Percentiles rank a stretch among this genome's conserved stretches.
phyloP scores from a whole-genome alignment of 2,888 invertebrate species.

The Abrostola triplasia region DNA sequence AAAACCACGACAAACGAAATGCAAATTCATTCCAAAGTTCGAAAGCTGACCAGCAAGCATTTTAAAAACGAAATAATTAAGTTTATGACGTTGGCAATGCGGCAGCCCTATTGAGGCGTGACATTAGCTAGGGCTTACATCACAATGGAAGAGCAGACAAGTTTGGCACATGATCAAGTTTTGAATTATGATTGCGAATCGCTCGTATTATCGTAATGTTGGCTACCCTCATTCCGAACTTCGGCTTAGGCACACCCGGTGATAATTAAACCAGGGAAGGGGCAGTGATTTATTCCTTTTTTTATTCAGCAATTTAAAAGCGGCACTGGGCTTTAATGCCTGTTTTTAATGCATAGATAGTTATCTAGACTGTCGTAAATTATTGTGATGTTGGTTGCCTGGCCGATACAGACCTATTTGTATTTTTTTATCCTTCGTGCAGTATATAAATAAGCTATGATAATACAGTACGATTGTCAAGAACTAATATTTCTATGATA shows the following conservation, averaged over 20 bases:
- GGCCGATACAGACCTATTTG: background rate
- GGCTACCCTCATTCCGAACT: constrained; percentile 34
- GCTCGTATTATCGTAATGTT: constrained; percentile 35
- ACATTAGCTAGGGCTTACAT: constrained; percentile 41
- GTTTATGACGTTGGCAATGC: constrained; percentile 30
- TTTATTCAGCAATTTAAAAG: constrained; percentile 6
- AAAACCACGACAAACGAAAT: background rate
- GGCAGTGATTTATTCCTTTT: constrained; percentile 3
- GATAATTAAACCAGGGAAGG: constrained; percentile 10
- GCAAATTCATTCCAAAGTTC: background rate
- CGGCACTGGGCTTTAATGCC: constrained; percentile 1
- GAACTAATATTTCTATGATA: too few species aligned
- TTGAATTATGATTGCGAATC: constrained; percentile 39
- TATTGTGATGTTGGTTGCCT: constrained; percentile 3
- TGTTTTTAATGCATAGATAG: constrained; percentile 1
- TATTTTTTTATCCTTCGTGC: too few species aligned
- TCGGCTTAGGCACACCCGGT: constrained; percentile 15
- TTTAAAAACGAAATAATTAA: constrained; percentile 24
- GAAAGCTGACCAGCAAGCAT: constrained; percentile 11
- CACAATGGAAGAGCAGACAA: constrained; percentile 33
- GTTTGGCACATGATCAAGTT: constrained; percentile 55
- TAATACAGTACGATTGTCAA: too few species aligned
- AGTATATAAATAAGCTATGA: too few species aligned
- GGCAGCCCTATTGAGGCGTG: constrained; percentile 27
- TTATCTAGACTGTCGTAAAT: background rate